Conservation (phyloP, 2,888 invertebrate genomes). For the Bombyx huttoni region DNA sequence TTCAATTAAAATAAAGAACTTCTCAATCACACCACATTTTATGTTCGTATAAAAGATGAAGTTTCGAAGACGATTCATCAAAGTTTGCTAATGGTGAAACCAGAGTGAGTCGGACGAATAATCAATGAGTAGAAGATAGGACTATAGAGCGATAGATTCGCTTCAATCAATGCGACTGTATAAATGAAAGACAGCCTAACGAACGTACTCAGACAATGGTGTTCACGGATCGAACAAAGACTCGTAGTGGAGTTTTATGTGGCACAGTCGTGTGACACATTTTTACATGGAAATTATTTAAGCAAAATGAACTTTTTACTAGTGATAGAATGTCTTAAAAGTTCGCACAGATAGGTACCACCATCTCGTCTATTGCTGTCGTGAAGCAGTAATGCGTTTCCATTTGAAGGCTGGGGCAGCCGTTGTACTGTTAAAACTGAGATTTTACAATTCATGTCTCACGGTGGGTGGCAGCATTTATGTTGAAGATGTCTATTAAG, state of each 20-base stretch:
- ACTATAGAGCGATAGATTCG: conserved; percentile 35
- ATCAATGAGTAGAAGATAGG: conserved; percentile 30
- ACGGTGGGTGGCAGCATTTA: no score
- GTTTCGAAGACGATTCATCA: conserved; percentile 13
- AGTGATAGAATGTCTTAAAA: no score
- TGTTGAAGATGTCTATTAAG: no score
- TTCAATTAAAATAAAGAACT: background rate
- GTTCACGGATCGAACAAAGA: background rate
- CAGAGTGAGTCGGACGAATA: conserved; percentile 22
- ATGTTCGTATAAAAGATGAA: no score
- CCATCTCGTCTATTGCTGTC: no score
- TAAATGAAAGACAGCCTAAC: conserved; percentile 42
- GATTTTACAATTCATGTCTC: no score
- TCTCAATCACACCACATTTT: background rate
- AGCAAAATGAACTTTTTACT: no score
- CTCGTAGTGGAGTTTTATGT: background rate
- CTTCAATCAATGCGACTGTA: conserved; percentile 37
- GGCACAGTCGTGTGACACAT: background rate
- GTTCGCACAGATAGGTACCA: no score
- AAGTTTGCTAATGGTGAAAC: conserved; percentile 28
- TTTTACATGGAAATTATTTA: no score
- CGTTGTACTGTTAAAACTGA: no score
- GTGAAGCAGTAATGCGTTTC: no score
- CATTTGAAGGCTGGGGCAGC: no score
- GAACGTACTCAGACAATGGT: conserved; percentile 29